Conservation (phyloP, 2,888 invertebrate genomes). For the Eupsilia transversa region DNA sequence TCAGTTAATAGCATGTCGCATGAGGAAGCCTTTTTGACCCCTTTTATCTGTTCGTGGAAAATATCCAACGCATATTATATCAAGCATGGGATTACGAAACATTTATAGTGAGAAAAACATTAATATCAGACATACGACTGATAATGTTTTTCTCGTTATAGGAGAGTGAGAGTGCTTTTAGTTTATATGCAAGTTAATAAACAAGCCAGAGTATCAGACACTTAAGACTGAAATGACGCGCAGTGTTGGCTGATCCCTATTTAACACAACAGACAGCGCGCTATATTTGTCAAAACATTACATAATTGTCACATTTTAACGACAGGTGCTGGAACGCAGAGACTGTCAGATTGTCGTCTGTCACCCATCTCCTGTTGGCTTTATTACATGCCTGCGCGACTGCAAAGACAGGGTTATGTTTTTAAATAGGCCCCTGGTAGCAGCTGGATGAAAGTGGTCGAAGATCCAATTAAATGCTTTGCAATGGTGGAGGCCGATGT, state of each 20-base stretch:
- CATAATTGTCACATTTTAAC: not conserved
- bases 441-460: not conserved
- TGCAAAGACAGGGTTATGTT: not conserved
- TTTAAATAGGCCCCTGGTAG: not conserved
- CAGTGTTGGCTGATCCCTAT: not conserved
- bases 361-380: not conserved
- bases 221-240: not conserved
- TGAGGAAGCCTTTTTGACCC: constrained; percentile 30
- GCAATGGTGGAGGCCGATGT: not conserved
- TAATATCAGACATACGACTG: not conserved
- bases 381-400: not conserved
- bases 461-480: not conserved
- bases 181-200: not conserved
- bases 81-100: not conserved
- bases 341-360: not conserved
- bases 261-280: not conserved
- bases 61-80: constrained; percentile 15
- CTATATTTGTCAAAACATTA: not conserved
- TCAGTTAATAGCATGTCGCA: constrained; percentile 8
- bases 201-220: not conserved
- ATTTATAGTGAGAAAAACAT: not conserved
- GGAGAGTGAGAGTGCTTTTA: not conserved
- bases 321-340: not conserved
- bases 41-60: constrained; percentile 31
- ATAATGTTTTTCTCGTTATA: too few relatives aligned